Percentiles rank a stretch among this genome's conserved stretches.
Conservation (phyloP, 2,113 vertebrate species). For the Thalassarche chlororhynchos region DNA sequence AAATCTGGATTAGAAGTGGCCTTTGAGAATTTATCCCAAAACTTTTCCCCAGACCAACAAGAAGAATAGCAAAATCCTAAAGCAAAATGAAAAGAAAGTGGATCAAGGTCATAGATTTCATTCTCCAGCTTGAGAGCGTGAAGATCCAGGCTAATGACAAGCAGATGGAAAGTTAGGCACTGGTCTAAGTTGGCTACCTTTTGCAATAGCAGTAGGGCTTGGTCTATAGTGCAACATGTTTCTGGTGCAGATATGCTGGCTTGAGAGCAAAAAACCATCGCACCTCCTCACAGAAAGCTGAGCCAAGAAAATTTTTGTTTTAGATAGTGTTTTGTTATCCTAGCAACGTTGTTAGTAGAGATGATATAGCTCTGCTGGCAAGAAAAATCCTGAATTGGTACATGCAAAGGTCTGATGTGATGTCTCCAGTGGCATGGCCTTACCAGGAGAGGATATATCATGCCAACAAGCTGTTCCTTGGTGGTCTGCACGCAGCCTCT, state of each 20-base stretch:
- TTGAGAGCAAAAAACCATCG: background rate
- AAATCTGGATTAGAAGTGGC: background rate
- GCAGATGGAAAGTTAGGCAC: slow-evolving; percentile 44
- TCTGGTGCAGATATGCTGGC: slow-evolving; percentile 18
- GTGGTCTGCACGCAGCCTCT: background rate
- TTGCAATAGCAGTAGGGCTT: background rate
- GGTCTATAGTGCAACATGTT: background rate
- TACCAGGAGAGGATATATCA: background rate
- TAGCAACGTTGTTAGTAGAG: background rate
- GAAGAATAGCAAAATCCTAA: background rate
- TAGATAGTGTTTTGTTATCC: slow-evolving; percentile 18
- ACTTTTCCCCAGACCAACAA: background rate
- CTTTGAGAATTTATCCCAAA: background rate
- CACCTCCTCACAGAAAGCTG: background rate
- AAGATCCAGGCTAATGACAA: slow-evolving; percentile 28
- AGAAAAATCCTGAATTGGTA: background rate
- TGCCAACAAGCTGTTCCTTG: background rate
- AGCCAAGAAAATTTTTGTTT: slow-evolving; percentile 23
- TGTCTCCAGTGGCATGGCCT: background rate
- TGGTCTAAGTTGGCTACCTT: slow-evolving; percentile 5
- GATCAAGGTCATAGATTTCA: slow-evolving; percentile 14
- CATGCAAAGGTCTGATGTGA: background rate
- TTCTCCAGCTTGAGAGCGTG: background rate
- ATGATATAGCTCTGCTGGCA: background rate
- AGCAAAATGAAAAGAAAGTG: background rate